phyloP scores from a whole-genome alignment of 2,797 vertebrate species.

The Rhinophrynus dorsalis region DNA sequence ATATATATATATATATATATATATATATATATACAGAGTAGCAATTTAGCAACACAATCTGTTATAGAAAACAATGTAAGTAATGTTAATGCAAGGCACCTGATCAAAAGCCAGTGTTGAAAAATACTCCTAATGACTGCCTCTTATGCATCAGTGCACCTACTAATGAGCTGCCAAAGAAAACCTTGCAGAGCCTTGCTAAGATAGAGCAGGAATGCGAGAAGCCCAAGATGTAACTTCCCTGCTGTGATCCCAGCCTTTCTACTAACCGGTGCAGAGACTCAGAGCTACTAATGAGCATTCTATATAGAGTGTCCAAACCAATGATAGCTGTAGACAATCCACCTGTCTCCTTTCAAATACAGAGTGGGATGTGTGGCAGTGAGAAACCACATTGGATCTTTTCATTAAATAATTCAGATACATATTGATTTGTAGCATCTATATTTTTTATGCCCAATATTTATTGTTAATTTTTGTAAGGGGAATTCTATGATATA shows the following conservation, averaged over 20 bases:
- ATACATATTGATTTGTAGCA: conserved; percentile 88
- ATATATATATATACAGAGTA: too few species aligned
- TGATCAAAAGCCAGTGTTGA: conserved; percentile 90
- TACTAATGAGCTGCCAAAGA: conserved; percentile 99
- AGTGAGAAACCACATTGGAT: conserved; percentile 83
- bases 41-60: conserved; percentile 75
- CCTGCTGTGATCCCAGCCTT: conserved; percentile 98
- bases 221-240: conserved; percentile 95
- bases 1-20: conserved; percentile 66
- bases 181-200: conserved; percentile 92
- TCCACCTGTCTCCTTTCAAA: conserved; percentile 91
- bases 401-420: conserved; percentile 95
- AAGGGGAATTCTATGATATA: conserved; percentile 43
- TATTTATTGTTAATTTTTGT: neutral
- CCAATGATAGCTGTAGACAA: conserved; percentile 72
- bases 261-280: conserved; percentile 92
- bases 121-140: conserved; percentile 98
- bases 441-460: conserved; percentile 63
- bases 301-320: conserved; percentile 86
- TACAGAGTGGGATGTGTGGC: conserved; percentile 80
- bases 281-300: conserved; percentile 92
- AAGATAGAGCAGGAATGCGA: conserved; percentile 93
- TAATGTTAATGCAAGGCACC: conserved; percentile 83
- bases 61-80: conserved; percentile 78
- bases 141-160: conserved; percentile 99